These are phyloP conservation scores for Harlomillsia oculata DNA, from an alignment of 1,140 invertebrate species.

Conservation along the genomic window DNA sequence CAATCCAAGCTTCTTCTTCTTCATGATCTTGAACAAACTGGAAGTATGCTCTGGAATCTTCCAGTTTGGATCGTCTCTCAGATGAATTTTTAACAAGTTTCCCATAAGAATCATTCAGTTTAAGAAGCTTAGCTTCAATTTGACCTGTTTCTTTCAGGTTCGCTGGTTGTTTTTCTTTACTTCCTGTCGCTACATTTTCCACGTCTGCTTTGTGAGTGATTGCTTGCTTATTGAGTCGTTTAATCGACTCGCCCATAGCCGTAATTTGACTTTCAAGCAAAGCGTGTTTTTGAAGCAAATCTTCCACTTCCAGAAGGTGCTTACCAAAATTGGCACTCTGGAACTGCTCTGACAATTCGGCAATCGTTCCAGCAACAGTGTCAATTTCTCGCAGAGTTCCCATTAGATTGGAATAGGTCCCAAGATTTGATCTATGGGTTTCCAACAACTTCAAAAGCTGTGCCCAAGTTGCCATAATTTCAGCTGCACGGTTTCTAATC, in stretches of 20 bases:
- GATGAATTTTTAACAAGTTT: conserved; percentile 60
- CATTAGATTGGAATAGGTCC: conserved; percentile 65
- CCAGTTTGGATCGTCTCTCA: conserved; percentile 66
- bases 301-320: conserved; percentile 86
- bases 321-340: conserved; percentile 79
- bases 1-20: conserved; percentile 85
- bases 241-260: conserved; percentile 69
- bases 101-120: conserved; percentile 50
- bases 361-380: conserved; percentile 67
- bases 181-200: not conserved
- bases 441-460: conserved; percentile 74
- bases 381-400: conserved; percentile 83
- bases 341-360: conserved; percentile 54
- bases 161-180: not conserved
- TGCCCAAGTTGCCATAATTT: conserved; percentile 80
- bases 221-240: conserved; percentile 63
- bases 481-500: conserved; percentile 68
- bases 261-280: conserved; percentile 77
- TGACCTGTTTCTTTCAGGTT: too few relatives aligned
- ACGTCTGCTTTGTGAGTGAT: too few relatives aligned
- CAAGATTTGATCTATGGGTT: conserved; percentile 72
- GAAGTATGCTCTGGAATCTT: conserved; percentile 85
- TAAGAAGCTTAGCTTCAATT: conserved; percentile 53
- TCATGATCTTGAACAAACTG: conserved; percentile 91
- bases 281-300: conserved; percentile 83